These are phyloP conservation scores for Spondyliosoma cantharus DNA, from an alignment of 2,797 vertebrate genomes.

Conservation along the genomic window DNA sequence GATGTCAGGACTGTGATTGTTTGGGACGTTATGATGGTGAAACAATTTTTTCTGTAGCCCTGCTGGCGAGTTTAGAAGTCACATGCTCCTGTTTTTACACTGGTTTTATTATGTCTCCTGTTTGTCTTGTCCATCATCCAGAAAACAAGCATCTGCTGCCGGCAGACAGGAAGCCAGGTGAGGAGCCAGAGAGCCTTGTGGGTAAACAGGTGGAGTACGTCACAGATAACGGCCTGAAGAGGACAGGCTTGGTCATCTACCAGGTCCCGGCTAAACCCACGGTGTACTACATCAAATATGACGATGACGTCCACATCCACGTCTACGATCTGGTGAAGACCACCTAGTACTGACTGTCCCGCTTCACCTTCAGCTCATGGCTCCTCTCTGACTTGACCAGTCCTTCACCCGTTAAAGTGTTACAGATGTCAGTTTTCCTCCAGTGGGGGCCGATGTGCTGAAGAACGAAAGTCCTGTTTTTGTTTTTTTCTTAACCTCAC, in stretches of 20 bases:
- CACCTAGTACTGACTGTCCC: conserved; percentile 81
- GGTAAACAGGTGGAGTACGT: conserved; percentile 90
- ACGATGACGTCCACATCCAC: conserved; percentile 89
- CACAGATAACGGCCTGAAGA: conserved; percentile 88
- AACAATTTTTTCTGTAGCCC: too few species aligned
- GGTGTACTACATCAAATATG: conserved; percentile 89
- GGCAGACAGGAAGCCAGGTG: conserved; percentile 88
- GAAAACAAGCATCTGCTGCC: conserved; percentile 89
- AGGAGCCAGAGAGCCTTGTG: conserved; percentile 89
- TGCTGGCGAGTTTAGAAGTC: too few species aligned
- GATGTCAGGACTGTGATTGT: too few species aligned
- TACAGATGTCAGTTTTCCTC: conserved; percentile 56
- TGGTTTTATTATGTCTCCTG: background rate
- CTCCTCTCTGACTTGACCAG: conserved; percentile 54
- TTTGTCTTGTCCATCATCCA: conserved; percentile 51
- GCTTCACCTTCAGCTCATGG: conserved; percentile 44
- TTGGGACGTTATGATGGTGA: too few species aligned
- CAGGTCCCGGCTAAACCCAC: conserved; percentile 90
- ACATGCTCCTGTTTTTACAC: background rate
- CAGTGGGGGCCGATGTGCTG: conserved; percentile 23
- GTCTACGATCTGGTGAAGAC: conserved; percentile 90
- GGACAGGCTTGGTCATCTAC: conserved; percentile 88
- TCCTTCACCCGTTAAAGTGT: conserved; percentile 75
- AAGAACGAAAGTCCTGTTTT: conserved; percentile 29
- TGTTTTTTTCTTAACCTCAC: background rate